These are phyloP conservation scores for Malaclemys terrapin DNA, from an alignment of 2,113 vertebrate genomes.

Conservation along the genomic window DNA sequence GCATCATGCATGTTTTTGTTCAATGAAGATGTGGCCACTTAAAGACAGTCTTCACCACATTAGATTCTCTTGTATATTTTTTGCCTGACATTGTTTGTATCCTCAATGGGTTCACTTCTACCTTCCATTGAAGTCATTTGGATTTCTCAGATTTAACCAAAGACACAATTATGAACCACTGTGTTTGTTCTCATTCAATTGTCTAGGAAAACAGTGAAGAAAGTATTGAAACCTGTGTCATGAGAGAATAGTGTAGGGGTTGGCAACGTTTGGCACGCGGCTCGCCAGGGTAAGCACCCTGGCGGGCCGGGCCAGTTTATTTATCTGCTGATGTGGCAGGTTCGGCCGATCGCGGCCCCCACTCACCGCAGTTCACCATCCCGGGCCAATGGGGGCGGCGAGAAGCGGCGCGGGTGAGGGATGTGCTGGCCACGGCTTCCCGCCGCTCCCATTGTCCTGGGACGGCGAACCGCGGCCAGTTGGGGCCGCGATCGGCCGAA, in stretches of 20 bases:
- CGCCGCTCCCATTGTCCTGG: no score
- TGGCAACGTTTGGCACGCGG: no score
- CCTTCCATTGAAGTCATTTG: not conserved
- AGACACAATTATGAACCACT: not conserved
- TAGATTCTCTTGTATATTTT: not conserved
- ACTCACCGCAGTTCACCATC: no score
- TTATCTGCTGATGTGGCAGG: no score
- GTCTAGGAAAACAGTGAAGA: not conserved
- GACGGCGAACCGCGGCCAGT: no score
- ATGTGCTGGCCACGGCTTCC: no score
- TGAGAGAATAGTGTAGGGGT: not conserved
- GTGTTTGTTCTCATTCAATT: not conserved
- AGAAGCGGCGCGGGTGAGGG: no score
- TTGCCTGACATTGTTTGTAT: not conserved
- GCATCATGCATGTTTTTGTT: accelerated
- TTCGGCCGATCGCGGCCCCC: no score
- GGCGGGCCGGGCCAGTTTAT: no score
- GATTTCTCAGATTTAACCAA: not conserved
- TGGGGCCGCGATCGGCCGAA: no score
- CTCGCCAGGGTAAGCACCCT: no score
- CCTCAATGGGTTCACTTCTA: not conserved
- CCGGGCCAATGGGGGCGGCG: no score
- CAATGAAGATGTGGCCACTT: not conserved
- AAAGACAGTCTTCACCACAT: not conserved
- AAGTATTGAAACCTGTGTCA: not conserved